Base-by-base conservation (phyloP, 1,140 invertebrate species). In the Asobara japonica region DNA sequence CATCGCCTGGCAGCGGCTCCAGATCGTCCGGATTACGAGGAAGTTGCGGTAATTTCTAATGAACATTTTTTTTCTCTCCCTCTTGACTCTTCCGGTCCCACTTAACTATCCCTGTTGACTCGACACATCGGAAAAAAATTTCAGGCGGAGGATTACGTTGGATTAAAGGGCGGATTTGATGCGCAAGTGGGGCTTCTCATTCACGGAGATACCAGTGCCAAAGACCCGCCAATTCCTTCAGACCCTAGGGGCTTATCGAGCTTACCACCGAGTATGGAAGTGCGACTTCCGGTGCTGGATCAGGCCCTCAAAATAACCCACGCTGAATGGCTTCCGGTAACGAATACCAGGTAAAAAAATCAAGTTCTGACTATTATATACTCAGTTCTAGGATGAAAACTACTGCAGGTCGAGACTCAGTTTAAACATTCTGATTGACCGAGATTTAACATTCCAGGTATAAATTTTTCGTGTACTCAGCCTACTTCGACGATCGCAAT, bases 401-500 rank as follows among this genome's bases (percentile, higher is more conserved):
- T n/a, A n/a, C n/a, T n/a, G n/a, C n/a, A n/a, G n/a, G n/a, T n/a
- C n/a, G n/a, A n/a, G n/a, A n/a, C n/a, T n/a, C n/a, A n/a, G n/a
- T n/a, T n/a, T n/a, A n/a, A n/a, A n/a, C n/a, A n/a, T n/a, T n/a
- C n/a, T n/a, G n/a, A n/a, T n/a, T n/a, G n/a, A n/a, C n/a, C n/a
- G n/a, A n/a, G n/a, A n/a, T n/a, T 16, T 45, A 16, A 11, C 18
- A 71, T 79, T 71, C 83, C 84, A 94, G 93, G 80, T 94, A 92
- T 81, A 96, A 96, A 86, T 97, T 97, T 87, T 96, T 93, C 84
- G 94, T 97, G 16, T 97, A 96, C 80, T 97, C 95, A 1, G 96
- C 96, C 31, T 97, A 93, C 79, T 94, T 92, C 77, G 96, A 97
- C 84, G 87, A 91, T 45, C 89, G 94, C 75, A 90, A 91, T 73